phyloP scores from a whole-genome alignment of 2,797 vertebrate species.

The Neosilurus hyrtlii region DNA sequence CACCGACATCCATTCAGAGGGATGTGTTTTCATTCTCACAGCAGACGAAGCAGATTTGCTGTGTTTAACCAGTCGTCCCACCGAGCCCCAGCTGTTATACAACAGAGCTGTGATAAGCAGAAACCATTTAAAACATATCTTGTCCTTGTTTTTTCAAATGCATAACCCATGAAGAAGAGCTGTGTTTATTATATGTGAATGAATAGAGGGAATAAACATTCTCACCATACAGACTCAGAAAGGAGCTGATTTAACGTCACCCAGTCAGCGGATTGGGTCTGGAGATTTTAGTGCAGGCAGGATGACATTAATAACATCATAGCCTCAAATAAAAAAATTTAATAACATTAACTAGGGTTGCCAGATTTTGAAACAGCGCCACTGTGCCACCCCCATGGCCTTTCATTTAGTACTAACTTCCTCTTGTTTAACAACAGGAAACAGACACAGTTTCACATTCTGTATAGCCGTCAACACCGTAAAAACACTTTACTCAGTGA shows the following conservation, averaged over 20 bases:
- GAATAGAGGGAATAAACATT: slow-evolving; percentile 2
- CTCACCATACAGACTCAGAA: background rate
- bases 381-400: too few relatives aligned
- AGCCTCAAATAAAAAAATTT: background rate
- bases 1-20: background rate
- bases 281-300: background rate
- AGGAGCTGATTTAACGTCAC: background rate
- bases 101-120: background rate
- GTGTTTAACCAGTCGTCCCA: background rate
- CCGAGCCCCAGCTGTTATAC: background rate
- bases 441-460: too few relatives aligned
- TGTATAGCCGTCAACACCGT: too few relatives aligned
- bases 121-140: background rate
- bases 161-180: background rate
- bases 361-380: background rate
- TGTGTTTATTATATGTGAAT: slow-evolving; percentile 1
- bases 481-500: too few relatives aligned
- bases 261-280: background rate
- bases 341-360: background rate
- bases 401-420: too few relatives aligned
- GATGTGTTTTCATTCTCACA: background rate
- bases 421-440: too few relatives aligned
- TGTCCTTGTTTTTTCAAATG: background rate
- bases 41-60: background rate
- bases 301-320: background rate